A percentile compares a stretch with the other conserved stretches of the same genome.
These are phyloP conservation scores for Sphinx pinastri DNA, from an alignment of 2,888 invertebrate genomes.

Conservation along the genomic window DNA sequence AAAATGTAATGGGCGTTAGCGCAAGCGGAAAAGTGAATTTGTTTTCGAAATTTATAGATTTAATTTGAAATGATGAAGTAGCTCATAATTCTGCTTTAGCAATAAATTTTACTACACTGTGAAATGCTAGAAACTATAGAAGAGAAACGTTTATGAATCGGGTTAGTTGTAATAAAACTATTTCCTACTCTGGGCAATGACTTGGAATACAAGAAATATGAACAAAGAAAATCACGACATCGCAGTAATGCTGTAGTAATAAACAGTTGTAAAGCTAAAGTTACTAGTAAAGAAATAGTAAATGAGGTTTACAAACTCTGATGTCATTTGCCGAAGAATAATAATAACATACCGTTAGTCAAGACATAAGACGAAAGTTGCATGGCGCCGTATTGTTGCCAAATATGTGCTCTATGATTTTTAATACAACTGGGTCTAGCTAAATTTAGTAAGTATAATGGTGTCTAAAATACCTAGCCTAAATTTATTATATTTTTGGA, in stretches of 20 bases:
- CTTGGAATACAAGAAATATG: too few relatives aligned
- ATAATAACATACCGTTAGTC: not conserved
- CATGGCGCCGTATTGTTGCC: conserved; percentile 9
- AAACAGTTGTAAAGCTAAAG: not conserved
- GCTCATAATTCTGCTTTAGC: not conserved
- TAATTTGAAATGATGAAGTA: conserved; percentile 4
- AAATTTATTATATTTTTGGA: too few relatives aligned
- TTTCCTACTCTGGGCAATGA: too few relatives aligned
- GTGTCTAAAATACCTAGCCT: too few relatives aligned
- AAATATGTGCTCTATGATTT: not conserved
- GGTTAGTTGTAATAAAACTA: not conserved
- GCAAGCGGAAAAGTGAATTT: conserved; percentile 16
- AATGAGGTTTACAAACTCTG: not conserved
- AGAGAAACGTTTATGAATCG: not conserved
- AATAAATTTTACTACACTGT: not conserved
- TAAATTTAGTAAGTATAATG: not conserved
- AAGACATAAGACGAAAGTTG: not conserved
- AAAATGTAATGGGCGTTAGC: conserved; percentile 15
- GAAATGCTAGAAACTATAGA: not conserved
- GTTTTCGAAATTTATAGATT: conserved; percentile 17
- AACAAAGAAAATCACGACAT: too few relatives aligned
- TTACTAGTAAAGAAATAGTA: too few relatives aligned
- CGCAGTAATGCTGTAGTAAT: not conserved
- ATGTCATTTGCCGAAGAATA: not conserved
- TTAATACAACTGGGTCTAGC: not conserved